These are phyloP conservation scores for Hypercompe scribonia DNA, from an alignment of 2,888 invertebrate species.

Conservation along the genomic window DNA sequence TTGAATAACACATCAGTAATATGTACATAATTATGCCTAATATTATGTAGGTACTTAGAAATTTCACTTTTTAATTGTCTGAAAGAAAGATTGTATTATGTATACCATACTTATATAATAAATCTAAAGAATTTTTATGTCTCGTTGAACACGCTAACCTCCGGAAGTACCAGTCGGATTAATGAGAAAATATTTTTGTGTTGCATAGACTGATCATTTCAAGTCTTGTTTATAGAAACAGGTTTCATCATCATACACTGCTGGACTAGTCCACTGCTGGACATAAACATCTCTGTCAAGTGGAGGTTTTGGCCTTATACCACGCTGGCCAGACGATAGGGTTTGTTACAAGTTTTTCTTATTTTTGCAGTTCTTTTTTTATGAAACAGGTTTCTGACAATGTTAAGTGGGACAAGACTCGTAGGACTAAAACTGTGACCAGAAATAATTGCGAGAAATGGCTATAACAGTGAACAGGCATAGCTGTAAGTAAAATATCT, in stretches of 20 bases:
- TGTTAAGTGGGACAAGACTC: no score
- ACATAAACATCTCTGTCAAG: no score
- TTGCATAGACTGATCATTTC: not conserved
- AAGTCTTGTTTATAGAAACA: no score
- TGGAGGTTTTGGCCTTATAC: no score
- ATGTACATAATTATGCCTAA: conserved; percentile 1
- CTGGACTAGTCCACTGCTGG: no score
- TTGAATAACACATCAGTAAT: not conserved
- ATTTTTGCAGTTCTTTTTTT: no score
- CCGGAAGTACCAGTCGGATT: not conserved
- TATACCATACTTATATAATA: not conserved
- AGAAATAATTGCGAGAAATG: not conserved
- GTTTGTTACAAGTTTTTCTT: no score
- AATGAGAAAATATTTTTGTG: not conserved
- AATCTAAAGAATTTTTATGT: not conserved
- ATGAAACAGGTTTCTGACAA: no score
- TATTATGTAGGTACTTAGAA: not conserved
- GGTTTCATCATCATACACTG: no score
- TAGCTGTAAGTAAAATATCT: not conserved
- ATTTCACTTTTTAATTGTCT: conserved; percentile 4
- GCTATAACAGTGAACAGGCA: no score
- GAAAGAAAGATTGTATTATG: conserved; percentile 15
- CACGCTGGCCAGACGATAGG: no score
- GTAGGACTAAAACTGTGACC: not conserved
- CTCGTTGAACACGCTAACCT: not conserved